Conservation (phyloP, 2,888 invertebrate species). For the Phyto melanocephala region DNA sequence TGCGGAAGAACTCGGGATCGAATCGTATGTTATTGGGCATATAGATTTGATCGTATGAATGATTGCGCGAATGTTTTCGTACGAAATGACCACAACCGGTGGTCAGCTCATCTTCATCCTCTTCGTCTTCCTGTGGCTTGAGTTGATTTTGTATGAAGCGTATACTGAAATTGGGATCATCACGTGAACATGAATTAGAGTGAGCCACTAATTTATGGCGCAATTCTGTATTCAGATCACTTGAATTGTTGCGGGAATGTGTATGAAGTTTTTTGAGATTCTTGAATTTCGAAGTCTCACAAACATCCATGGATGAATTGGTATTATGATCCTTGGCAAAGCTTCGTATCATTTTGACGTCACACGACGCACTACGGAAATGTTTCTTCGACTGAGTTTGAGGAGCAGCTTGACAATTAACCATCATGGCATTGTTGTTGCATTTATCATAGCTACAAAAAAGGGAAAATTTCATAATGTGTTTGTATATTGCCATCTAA, state of each 20-base stretch:
- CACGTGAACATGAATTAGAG: slow-evolving; percentile 75
- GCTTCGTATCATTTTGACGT: slow-evolving; percentile 79
- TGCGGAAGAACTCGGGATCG: slow-evolving; percentile 77
- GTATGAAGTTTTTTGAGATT: slow-evolving; percentile 77
- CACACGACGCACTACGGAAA: slow-evolving; percentile 78
- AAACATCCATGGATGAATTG: slow-evolving; percentile 63
- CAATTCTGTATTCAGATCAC: slow-evolving; percentile 76
- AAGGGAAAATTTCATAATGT: not conserved
- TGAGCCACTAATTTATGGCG: slow-evolving; percentile 74
- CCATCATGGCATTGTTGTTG: slow-evolving; percentile 70
- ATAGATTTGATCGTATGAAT: slow-evolving; percentile 79
- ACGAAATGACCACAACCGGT: slow-evolving; percentile 77
- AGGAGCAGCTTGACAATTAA: slow-evolving; percentile 70
- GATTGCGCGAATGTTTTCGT: slow-evolving; percentile 78
- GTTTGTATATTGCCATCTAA: not conserved
- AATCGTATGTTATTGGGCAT: slow-evolving; percentile 79
- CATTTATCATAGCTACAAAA: slow-evolving; percentile 76
- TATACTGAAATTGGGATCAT: slow-evolving; percentile 76
- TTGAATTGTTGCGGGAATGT: slow-evolving; percentile 79
- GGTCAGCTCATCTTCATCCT: slow-evolving; percentile 76
- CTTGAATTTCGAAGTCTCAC: slow-evolving; percentile 72
- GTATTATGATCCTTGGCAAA: slow-evolving; percentile 76
- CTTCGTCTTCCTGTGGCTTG: slow-evolving; percentile 72
- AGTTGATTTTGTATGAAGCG: slow-evolving; percentile 78
- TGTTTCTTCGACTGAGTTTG: slow-evolving; percentile 78